Percentiles rank a stretch among this genome's conserved stretches.
phyloP scores from a whole-genome alignment of 2,888 invertebrate genomes.

The Ecliptopera silaceata region DNA sequence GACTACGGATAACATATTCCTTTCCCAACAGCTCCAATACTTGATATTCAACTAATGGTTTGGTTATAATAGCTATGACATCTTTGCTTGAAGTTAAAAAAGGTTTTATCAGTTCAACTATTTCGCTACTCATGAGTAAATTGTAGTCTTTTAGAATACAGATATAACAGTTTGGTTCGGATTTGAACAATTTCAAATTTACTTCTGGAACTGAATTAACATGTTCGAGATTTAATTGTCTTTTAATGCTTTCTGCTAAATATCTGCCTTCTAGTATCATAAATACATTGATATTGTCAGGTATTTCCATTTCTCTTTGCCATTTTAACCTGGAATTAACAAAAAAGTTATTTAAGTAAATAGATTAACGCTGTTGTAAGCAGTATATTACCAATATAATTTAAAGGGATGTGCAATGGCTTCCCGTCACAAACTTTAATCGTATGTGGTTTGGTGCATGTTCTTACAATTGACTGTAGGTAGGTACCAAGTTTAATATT shows the following conservation, averaged over 20 bases:
- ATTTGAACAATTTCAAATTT: slow-evolving; percentile 59
- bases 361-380: not conserved
- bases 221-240: slow-evolving; percentile 46
- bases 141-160: slow-evolving; percentile 67
- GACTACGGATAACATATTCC: slow-evolving; percentile 58
- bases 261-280: slow-evolving; percentile 71
- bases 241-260: slow-evolving; percentile 57
- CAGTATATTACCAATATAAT: no score
- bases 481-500: no score
- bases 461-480: no score
- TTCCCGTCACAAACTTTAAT: no score
- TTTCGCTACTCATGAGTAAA: slow-evolving; percentile 64
- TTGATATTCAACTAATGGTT: slow-evolving; percentile 69
- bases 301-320: slow-evolving; percentile 43
- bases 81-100: slow-evolving; percentile 54
- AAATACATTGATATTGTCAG: slow-evolving; percentile 54
- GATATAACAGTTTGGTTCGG: slow-evolving; percentile 53
- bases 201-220: slow-evolving; percentile 57
- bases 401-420: no score
- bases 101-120: slow-evolving; percentile 60
- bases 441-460: no score
- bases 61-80: slow-evolving; percentile 62
- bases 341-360: not conserved
- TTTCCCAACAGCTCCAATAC: slow-evolving; percentile 42
- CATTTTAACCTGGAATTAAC: slow-evolving; percentile 62